Conservation (phyloP, 92 coral and sea anemone species). For the Palythoa caribaeorum region DNA sequence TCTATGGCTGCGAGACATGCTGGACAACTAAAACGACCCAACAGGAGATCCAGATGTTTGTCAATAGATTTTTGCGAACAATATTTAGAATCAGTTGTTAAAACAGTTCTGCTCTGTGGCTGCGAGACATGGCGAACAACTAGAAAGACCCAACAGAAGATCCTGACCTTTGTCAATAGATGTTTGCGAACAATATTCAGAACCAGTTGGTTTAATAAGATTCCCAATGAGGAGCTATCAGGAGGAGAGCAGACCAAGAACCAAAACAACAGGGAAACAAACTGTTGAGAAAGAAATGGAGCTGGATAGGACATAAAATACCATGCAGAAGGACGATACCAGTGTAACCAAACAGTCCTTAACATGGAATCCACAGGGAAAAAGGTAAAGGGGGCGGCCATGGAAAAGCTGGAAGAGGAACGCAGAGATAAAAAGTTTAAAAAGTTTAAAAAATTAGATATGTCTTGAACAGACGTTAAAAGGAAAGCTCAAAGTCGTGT, state of each 20-base stretch:
- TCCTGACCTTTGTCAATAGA: conserved; percentile 43
- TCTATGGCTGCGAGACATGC: too few relatives aligned
- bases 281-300: conserved; percentile 37
- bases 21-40: too few relatives aligned
- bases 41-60: too few relatives aligned
- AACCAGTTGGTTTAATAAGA: conserved; percentile 29
- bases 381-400: conserved; percentile 42
- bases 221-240: conserved; percentile 25
- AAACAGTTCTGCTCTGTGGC: conserved; percentile 34
- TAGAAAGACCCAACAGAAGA: conserved; percentile 27
- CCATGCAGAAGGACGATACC: conserved; percentile 30
- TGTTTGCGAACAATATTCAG: conserved; percentile 36
- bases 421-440: not conserved
- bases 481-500: conserved; percentile 29
- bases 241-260: conserved; percentile 33
- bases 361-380: conserved; percentile 46
- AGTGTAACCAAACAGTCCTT: conserved; percentile 34
- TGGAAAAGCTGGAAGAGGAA: conserved; percentile 31
- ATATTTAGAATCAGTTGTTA: too few relatives aligned
- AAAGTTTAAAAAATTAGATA: not conserved
- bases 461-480: not conserved
- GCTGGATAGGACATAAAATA: conserved; percentile 19
- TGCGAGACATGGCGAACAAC: conserved; percentile 41
- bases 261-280: conserved; percentile 7
- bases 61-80: too few relatives aligned